These are phyloP conservation scores for Sarotherodon lohbergeri DNA, from an alignment of 2,113 vertebrate species.

Conservation along the genomic window DNA sequence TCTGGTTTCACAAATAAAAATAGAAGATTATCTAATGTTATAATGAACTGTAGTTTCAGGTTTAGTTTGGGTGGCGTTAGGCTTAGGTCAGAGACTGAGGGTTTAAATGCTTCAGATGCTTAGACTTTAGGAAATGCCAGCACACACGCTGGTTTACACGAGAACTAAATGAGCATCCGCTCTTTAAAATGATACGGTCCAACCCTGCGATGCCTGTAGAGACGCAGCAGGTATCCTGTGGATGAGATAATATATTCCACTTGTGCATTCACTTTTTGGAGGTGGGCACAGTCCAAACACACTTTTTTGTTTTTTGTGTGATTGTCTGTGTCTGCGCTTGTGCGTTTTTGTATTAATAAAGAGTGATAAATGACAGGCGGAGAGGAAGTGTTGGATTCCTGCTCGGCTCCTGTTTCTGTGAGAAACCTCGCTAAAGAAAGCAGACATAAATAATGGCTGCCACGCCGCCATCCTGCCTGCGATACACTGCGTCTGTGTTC, in stretches of 20 bases:
- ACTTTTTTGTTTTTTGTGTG: neutral
- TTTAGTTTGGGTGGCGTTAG: neutral
- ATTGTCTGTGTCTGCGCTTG: constrained; percentile 2
- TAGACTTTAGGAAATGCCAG: neutral
- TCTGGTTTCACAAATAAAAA: neutral
- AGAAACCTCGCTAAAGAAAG: constrained; percentile 71
- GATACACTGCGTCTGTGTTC: constrained; percentile 7
- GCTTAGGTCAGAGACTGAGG: neutral
- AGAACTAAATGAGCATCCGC: neutral
- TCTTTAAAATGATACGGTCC: neutral
- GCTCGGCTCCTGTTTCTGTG: constrained; percentile 67
- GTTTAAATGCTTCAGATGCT: neutral
- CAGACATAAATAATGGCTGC: constrained; percentile 71
- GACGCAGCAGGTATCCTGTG: neutral
- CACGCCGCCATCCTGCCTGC: constrained; percentile 31
- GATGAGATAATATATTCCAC: neutral
- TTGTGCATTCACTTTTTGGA: neutral
- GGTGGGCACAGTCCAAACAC: neutral
- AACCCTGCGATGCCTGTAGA: fast-evolving
- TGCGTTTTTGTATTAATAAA: constrained; percentile 23
- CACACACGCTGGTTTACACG: neutral
- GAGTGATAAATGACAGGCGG: constrained; percentile 64
- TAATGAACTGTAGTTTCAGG: neutral
- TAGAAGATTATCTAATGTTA: neutral
- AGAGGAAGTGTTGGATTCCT: constrained; percentile 70